Evolutionary conservation across 2,888 invertebrate genomes (phyloP).

Genomic region (Chorisops tibialis): DNA sequence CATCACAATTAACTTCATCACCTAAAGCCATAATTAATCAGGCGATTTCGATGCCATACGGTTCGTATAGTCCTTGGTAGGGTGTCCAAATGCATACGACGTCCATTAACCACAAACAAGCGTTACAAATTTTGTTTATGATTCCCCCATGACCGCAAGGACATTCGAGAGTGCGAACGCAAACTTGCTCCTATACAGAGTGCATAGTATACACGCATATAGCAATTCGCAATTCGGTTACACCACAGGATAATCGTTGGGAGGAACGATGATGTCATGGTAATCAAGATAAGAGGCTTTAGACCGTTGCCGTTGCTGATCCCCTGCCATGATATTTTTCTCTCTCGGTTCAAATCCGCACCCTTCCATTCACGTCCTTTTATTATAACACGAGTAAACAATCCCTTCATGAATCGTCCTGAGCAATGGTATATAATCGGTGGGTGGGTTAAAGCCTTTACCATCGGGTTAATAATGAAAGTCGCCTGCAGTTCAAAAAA

Average conservation of each 20-base stretch:
- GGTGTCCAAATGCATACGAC: background rate
- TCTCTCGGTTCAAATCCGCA: background rate
- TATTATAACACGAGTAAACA: background rate
- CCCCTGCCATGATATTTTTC: background rate
- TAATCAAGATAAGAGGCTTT: conserved; percentile 26
- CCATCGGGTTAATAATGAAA: background rate
- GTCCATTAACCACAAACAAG: conserved; percentile 27
- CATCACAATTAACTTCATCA: conserved; percentile 25
- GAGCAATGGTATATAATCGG: background rate
- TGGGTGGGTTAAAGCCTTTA: background rate
- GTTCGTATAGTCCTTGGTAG: too few relatives aligned
- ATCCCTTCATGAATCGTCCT: conserved; percentile 11
- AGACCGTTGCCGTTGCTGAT: background rate
- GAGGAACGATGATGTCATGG: conserved; percentile 16
- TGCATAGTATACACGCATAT: background rate
- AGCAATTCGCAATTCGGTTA: conserved; percentile 6
- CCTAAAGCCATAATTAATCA: conserved; percentile 26
- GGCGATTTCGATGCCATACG: conserved; percentile 17
- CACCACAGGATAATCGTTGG: conserved; percentile 20
- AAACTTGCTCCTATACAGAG: background rate
- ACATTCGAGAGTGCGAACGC: conserved; percentile 12
- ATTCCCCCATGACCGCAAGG: conserved; percentile 25
- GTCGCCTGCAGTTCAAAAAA: conserved; percentile 1
- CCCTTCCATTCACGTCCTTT: background rate
- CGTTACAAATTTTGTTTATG: conserved; percentile 29